Conservation (phyloP, 2,113 vertebrate species). For the Dendropsophus ebraccatus region DNA sequence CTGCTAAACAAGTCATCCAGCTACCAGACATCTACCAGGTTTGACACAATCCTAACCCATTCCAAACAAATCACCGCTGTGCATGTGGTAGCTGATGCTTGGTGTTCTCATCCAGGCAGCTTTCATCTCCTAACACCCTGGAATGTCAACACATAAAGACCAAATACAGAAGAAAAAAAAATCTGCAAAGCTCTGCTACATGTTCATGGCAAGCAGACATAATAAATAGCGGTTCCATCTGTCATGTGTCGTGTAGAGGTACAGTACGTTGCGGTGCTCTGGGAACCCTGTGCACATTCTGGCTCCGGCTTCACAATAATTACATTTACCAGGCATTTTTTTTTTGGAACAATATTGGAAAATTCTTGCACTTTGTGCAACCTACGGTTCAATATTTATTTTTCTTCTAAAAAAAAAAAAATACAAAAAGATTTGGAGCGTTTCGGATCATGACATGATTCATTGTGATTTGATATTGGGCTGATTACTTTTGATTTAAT, state of each 20-base stretch:
- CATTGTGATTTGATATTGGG: constrained; percentile 27
- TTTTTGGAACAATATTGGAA: constrained; percentile 25
- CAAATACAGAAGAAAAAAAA: constrained; percentile 29
- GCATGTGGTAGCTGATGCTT: constrained; percentile 10
- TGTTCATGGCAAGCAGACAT: constrained; percentile 50
- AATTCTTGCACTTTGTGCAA: constrained; percentile 23
- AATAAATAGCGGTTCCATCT: constrained; percentile 58
- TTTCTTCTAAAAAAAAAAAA: neutral
- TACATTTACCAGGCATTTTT: constrained; percentile 58
- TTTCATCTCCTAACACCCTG: constrained; percentile 62
- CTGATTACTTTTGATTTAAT: constrained; percentile 39
- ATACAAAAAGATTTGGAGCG: neutral
- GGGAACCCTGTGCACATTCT: constrained; percentile 52
- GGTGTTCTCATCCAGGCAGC: constrained; percentile 36
- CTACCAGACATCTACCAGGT: neutral
- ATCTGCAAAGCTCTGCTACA: constrained; percentile 52
- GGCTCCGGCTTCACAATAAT: constrained; percentile 57
- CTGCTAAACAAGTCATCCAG: neutral
- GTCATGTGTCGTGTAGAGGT: constrained; percentile 61
- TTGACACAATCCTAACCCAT: neutral
- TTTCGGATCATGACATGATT: neutral
- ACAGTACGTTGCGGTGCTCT: constrained; percentile 44
- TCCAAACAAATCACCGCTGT: neutral
- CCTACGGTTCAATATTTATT: neutral
- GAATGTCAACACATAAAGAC: constrained; percentile 45